Base-by-base conservation (phyloP, 2,888 invertebrate genomes). In the Apotomis capreana region DNA sequence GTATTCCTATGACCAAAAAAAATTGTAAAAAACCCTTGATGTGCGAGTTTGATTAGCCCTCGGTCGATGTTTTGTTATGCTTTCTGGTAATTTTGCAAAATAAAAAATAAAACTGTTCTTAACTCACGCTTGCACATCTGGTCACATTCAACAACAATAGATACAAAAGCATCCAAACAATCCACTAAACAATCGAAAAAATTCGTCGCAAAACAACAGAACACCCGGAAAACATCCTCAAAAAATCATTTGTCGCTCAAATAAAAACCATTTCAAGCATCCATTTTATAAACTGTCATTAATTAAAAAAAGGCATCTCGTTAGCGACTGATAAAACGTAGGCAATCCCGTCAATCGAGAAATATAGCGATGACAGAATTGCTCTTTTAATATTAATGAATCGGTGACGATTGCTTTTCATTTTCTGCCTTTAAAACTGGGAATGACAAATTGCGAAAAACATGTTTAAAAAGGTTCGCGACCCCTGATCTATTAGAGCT, bases 291-390 rank as follows among this genome's bases (percentile, higher is more conserved):
- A 65, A 67, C 9, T 13, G 68, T 58, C 52, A 68, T 72, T 68
- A 68, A 72, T 72, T 72, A 72, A 72, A 68, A 70, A 63, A 72
- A 67, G 52, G 54, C 71, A 68, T 71, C 60, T 70, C 67, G 63
- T 68, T 72, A 68, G 36, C 65, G 59, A 54, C 37, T 46, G 61
- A 58, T 58, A 67, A 57, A 57, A 40, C 60, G 60, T 15, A 55
- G 26, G 52, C 70, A 57, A 68, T 68, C 36, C 60, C 61, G 67
- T 67, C 61, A 61, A 69, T 62, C 44, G 26, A 10, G 54, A 60
- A 67, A 62, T 68, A 67, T 70, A 26, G 26, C 13, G 55, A 70
- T 65, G 70, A 67, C 71, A 52, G 51, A 55, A 70, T 64, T 59
- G 65, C 51, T 67, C 26, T 67, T 62, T 57, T 54, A 61, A 71